Percentiles rank a stretch among this genome's conserved stretches.
Evolutionary conservation across 2,113 vertebrate genomes (phyloP).

Genomic region (Oriolus oriolus): DNA sequence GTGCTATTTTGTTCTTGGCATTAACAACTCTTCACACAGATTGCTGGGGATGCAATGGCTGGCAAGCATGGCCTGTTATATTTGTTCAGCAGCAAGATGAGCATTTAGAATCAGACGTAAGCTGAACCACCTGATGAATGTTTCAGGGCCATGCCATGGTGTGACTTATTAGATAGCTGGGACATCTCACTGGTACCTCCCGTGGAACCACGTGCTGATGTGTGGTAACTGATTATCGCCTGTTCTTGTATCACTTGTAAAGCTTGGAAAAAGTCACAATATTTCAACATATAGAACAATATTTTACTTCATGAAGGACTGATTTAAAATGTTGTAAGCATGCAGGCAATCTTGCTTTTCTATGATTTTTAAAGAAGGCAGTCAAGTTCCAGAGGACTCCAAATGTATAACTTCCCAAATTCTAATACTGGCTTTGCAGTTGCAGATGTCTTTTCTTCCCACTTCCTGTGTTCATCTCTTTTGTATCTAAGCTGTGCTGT

Average conservation of each 20-base stretch:
- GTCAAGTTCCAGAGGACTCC: neutral
- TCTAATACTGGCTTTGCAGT: neutral
- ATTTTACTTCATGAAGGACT: neutral
- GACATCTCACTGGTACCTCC: neutral
- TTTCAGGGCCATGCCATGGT: neutral
- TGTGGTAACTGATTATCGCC: rapidly evolving
- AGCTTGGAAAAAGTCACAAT: neutral
- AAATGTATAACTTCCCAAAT: neutral
- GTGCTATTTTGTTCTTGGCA: neutral
- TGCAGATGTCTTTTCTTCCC: neutral
- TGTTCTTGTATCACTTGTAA: neutral
- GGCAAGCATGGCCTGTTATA: neutral
- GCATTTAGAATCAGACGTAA: neutral
- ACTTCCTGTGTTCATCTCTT: neutral
- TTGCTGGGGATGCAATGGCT: neutral
- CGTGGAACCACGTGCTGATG: neutral
- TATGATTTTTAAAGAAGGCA: neutral
- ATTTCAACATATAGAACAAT: neutral
- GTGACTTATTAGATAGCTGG: neutral
- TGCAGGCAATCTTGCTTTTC: neutral
- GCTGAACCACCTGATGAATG: neutral
- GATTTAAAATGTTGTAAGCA: neutral
- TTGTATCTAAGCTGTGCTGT: neutral
- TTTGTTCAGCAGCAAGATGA: neutral
- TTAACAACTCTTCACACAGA: neutral